These are phyloP conservation scores for Cyphomyrmex costatus DNA, from an alignment of 1,140 invertebrate genomes.

Conservation along the genomic window DNA sequence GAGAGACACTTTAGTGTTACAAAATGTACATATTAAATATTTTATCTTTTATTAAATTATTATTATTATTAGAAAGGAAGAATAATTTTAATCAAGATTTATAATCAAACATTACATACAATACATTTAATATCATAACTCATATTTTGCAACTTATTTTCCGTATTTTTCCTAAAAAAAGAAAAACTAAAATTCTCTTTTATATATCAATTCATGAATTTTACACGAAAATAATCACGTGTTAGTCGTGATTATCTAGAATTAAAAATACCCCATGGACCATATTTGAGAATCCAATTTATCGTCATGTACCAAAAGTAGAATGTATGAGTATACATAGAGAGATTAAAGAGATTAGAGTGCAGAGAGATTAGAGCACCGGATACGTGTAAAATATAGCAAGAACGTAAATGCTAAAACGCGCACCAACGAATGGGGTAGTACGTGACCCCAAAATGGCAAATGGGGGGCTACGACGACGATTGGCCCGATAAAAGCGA, in stretches of 20 bases:
- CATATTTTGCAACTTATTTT: neutral
- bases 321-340: constrained; percentile 36
- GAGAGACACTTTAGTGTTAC: neutral
- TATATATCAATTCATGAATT: neutral
- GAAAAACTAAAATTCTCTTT: neutral
- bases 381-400: constrained; percentile 61
- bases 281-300: constrained; percentile 28
- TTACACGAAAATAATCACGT: constrained; percentile 8
- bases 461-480: constrained; percentile 35
- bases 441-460: constrained; percentile 34
- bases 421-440: constrained; percentile 6
- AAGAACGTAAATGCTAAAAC: constrained; percentile 58
- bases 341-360: constrained; percentile 56
- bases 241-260: constrained; percentile 7
- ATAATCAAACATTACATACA: neutral
- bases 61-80: neutral
- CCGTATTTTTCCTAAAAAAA: neutral
- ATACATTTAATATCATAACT: neutral
- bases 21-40: neutral
- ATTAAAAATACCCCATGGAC: constrained; percentile 19
- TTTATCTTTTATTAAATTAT: constrained; percentile 2
- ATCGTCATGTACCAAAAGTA: constrained; percentile 23
- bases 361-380: constrained; percentile 45
- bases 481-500: constrained; percentile 60
- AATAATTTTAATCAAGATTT: neutral